Base-by-base conservation (phyloP, 1,140 invertebrate species). In the Muscidifurax raptorellus region DNA sequence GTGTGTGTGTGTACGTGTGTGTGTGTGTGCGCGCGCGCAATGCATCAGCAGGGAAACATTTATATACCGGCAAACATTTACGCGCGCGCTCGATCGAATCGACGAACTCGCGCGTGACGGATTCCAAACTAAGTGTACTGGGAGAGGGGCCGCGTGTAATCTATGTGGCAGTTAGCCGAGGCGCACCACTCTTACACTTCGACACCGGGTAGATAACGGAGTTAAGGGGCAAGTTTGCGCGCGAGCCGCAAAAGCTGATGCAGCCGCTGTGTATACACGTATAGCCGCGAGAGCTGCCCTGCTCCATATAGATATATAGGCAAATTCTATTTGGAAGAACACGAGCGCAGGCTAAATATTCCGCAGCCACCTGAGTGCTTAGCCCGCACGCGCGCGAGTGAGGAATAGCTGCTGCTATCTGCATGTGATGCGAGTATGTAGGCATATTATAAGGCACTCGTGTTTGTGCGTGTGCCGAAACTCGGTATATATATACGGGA, bases 201-300 rank as follows among this genome's bases (percentile, higher is more conserved):
- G 5, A 12, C n/a, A 69, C 27, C 27, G 12, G 25, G 15, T 5
- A 59, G 44, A 47, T 69, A 69, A 69, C 27, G 25, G 22, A 69
- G 66, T 69, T 69, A 30, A 30, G 66, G 28, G 28, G 52, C 28
- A 69, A 69, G 66, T 69, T 69, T 69, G 66, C 27, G n/a, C 59
- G 12, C 18, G 52, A 59, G 22, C 66, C 66, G 25, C 66, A 30
- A 69, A 69, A 69, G 66, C 66, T 69, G 66, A 69, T 69, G 5
- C 52, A 12, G 66, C 1, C 66, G 18, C 66, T 6, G 66, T 66
- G 10, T 6, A 66, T 12, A 30, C 15, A 28, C 66, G n/a, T n/a
- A n/a, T n/a, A 22, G 52, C 22, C 52, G 1, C 52, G 52, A 59
- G 52, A 59, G 18, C 52, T 59, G 52, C 52, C 5, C 52, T 59